phyloP scores from a whole-genome alignment of 2,113 vertebrate species.

The Dromas ardeola region DNA sequence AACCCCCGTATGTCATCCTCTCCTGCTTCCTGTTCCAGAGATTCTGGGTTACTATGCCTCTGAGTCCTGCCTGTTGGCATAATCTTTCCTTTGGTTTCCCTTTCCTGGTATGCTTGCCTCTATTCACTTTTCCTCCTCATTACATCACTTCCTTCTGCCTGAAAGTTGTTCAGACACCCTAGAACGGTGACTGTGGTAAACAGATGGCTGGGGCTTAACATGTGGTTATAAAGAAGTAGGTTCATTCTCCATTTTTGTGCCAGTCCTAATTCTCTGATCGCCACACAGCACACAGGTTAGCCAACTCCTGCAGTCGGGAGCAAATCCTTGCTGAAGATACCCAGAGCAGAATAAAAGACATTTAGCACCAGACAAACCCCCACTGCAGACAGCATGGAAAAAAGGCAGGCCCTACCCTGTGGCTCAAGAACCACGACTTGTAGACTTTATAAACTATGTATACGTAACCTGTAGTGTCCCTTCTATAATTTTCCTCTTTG shows the following conservation, averaged over 20 bases:
- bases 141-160: neutral
- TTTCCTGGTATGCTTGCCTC: neutral
- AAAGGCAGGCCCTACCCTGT: neutral
- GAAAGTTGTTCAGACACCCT: neutral
- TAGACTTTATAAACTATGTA: neutral
- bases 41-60: neutral
- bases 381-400: too few relatives aligned
- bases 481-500: neutral
- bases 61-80: neutral
- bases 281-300: fast-evolving
- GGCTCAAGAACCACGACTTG: neutral
- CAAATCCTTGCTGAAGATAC: neutral
- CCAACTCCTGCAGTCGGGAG: neutral
- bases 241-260: neutral
- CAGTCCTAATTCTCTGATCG: neutral
- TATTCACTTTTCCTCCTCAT: neutral
- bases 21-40: neutral
- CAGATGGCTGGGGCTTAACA: neutral
- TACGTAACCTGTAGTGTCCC: neutral
- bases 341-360: neutral
- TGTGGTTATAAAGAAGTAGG: neutral
- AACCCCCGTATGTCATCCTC: neutral
- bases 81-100: neutral
- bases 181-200: neutral
- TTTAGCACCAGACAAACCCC: too few relatives aligned